Conservation (phyloP, 2,888 invertebrate genomes). For the Spatulosminthurus flaviceps region DNA sequence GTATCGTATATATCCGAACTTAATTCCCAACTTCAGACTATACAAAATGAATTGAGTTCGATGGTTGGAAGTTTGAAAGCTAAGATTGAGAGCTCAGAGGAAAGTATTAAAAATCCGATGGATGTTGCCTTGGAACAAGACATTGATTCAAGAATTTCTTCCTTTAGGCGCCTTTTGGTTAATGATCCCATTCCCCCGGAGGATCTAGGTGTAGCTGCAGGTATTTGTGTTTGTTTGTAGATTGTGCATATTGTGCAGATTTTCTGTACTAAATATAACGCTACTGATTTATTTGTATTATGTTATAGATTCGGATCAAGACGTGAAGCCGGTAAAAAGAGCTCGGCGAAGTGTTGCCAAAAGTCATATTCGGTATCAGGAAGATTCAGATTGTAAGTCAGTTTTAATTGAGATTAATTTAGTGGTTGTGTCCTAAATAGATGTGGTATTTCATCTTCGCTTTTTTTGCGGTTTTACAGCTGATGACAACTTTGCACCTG, state of each 20-base stretch:
- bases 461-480: too few relatives aligned
- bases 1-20: slow-evolving; percentile 20
- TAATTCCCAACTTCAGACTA: slow-evolving; percentile 22
- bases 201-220: not conserved
- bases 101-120: not conserved
- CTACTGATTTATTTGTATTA: too few relatives aligned
- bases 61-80: not conserved
- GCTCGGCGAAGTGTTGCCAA: too few relatives aligned
- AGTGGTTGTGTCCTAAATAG: too few relatives aligned
- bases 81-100: not conserved
- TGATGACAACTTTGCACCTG: too few relatives aligned
- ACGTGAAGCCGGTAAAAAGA: too few relatives aligned
- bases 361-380: too few relatives aligned
- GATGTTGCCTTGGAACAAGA: not conserved
- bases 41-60: slow-evolving; percentile 7
- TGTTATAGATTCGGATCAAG: not conserved
- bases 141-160: not conserved
- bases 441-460: too few relatives aligned
- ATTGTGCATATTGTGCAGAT: too few relatives aligned
- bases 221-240: not conserved
- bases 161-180: not conserved
- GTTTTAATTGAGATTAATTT: too few relatives aligned
- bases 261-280: too few relatives aligned
- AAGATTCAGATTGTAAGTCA: too few relatives aligned
- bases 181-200: not conserved